Conservation (phyloP, 2,888 invertebrate species). For the Spodoptera picta region DNA sequence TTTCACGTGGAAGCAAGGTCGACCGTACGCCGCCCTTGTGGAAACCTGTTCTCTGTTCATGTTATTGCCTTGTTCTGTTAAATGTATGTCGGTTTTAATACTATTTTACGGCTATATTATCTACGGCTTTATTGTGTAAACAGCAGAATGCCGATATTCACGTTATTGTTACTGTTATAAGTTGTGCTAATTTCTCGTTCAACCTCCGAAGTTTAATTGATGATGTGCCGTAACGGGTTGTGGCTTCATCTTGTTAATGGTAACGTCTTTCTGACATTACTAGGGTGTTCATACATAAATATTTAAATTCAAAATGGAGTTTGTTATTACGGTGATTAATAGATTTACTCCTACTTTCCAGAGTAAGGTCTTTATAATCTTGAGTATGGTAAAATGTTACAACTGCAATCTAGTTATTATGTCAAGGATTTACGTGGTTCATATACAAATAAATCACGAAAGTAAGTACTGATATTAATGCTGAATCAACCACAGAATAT, state of each 20-base stretch:
- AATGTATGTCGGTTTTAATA: constrained; percentile 19
- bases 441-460: background rate
- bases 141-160: constrained; percentile 35
- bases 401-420: background rate
- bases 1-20: constrained; percentile 54
- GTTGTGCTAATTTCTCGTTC: constrained; percentile 24
- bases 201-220: constrained; percentile 37
- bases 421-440: background rate
- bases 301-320: background rate
- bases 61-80: constrained; percentile 44
- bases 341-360: constrained; percentile 11
- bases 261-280: constrained; percentile 5
- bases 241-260: constrained; percentile 27
- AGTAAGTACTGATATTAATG: constrained; percentile 1
- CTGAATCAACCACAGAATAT: constrained; percentile 7
- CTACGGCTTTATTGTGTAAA: constrained; percentile 25
- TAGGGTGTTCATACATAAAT: constrained; percentile 5
- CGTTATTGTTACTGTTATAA: constrained; percentile 29
- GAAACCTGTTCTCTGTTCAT: constrained; percentile 49
- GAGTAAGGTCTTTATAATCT: too few species aligned
- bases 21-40: constrained; percentile 50
- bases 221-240: constrained; percentile 16
- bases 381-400: too few species aligned
- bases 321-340: background rate
- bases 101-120: too few species aligned